Base-by-base conservation (phyloP, 2,113 vertebrate genomes). In the Gymnocephalus cernua region DNA sequence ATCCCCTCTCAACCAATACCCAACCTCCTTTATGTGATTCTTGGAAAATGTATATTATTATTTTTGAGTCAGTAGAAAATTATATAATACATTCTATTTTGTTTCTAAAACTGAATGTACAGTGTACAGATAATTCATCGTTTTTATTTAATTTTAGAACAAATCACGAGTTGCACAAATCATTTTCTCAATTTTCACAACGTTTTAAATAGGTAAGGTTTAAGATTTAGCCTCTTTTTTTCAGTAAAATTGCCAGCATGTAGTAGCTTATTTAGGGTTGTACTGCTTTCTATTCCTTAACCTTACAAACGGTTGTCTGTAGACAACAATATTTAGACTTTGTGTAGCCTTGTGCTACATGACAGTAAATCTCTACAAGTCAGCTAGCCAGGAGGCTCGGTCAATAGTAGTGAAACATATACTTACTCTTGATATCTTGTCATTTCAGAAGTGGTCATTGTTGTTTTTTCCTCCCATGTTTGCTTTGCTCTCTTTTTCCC, bases 391-490 rank as follows among this genome's bases (percentile, higher is more conserved):
- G 0, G 1, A 67, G 32, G 23, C 48, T 59, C 21, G 23, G 23
- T 50, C n/a, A 19, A 12, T n/a, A 66, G 2, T 32, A 35, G 16
- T 50, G 6, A 47, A 61, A 65, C 1, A 77, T 68, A 61, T 25
- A 79, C 89, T 80, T 57, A 91, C 86, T 65, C 35, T 72, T 69
- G 68, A 82, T 81, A 19, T 64, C 12, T 66, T 25, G 19, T 68
- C 19, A 29, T 56, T 41, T 72, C 11, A 16, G 51, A 61, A 35
- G 68, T 82, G 57, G 38, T 78, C 19, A 53, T 27, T 32, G 35
- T 57, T 51, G 74, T 86, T 19, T 50, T 8, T 32, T 86, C 57
- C 41, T 68, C 23, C 25, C 16, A 21, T 14, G n/a, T 57, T 62
- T 56, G 14, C 25, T 13, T 71, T 51, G 21, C 23, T 3, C 3